Base-by-base conservation (phyloP, 2,797 vertebrate species). In the Miichthys miiuy region DNA sequence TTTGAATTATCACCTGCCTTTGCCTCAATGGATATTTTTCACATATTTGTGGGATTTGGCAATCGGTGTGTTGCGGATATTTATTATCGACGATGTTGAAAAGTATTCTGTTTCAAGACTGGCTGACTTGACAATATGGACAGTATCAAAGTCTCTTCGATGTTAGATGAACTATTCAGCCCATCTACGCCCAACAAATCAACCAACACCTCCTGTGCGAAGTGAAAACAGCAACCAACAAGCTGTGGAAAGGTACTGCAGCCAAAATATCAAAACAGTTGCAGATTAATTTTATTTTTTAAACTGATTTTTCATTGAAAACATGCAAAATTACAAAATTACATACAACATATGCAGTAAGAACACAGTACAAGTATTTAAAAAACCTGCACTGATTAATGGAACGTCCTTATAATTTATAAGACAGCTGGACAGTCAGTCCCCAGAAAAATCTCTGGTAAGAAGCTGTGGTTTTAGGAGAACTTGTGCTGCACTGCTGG, bases 1-100 rank as follows among this genome's bases (percentile, higher is more conserved):
- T 58, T 72, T 69, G 44, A 68, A 44, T 30, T 20, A 25, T 68
- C 51, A 66, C 27, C 7, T 63, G 51, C 55, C 5, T 61, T 34
- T 27, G 12, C 47, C n/a, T 52, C 50, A 44, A 18, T 27, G 8
- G 23, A 47, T 6, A 41, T 41, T 41, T 52, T 62, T 57, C 10
- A 55, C 9, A 5, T 21, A 21, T 73, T 57, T 65, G 20, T 17
- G n/a, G 6, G 27, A 68, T 17, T 52, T 42, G 7, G 2, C 30
- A 23, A 41, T 27, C 9, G 1, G 0, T 60, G 13, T 42, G 17
- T 42, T 60, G 25, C 6, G 21, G 18, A 44, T 46, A 46, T 71
- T 52, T 61, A 18, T 21, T 44, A 48, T 10, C 1, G 38, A 20
- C 5, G 16, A 11, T 52, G 10, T 61, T 51, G 6, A 30, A n/a